Conservation (phyloP, 2,888 invertebrate genomes). For the Rhyacophila evoluta region DNA sequence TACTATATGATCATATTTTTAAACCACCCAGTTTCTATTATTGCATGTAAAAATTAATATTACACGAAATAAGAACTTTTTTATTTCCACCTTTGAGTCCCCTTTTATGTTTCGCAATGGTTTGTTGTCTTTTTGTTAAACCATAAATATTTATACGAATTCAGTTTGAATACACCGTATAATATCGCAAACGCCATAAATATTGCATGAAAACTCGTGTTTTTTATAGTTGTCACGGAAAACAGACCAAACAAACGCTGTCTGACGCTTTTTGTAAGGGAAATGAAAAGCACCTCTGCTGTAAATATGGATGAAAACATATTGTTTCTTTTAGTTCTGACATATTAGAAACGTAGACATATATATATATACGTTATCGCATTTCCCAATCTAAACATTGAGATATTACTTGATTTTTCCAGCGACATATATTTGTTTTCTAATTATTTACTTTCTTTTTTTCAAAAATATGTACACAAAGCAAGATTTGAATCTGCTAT, state of each 20-base stretch:
- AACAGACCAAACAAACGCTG: background rate
- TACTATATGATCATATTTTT: no score
- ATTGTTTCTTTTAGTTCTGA: background rate
- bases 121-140: slow-evolving; percentile 14
- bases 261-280: background rate
- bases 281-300: background rate
- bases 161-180: slow-evolving; percentile 24
- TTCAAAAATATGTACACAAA: no score
- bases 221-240: background rate
- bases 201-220: background rate
- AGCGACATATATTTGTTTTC: no score
- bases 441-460: no score
- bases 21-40: background rate
- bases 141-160: slow-evolving; percentile 1
- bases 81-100: background rate
- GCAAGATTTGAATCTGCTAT: no score
- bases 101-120: background rate
- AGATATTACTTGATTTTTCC: no score
- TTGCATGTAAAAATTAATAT: slow-evolving; percentile 20
- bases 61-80: background rate
- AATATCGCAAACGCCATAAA: background rate
- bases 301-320: background rate
- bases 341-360: no score
- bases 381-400: no score
- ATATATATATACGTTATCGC: no score